phyloP scores from a whole-genome alignment of 2,113 vertebrate species.

The Tyrannus savana region DNA sequence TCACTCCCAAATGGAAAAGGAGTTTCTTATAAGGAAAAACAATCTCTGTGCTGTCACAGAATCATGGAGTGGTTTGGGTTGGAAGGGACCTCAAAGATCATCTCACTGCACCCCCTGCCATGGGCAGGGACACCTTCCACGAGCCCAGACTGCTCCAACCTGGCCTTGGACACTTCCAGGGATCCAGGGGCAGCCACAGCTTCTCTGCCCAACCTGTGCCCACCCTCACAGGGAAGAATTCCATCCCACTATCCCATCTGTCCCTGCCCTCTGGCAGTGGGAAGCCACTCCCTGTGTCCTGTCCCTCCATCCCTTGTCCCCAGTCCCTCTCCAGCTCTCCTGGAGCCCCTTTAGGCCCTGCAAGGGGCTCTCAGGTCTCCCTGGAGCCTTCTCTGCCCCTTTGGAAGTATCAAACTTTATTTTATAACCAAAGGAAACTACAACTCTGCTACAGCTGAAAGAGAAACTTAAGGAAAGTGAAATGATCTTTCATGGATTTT shows the following conservation, averaged over 20 bases:
- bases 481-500: fast-evolving
- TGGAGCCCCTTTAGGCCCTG: background rate
- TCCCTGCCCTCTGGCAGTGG: background rate
- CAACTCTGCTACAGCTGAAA: background rate
- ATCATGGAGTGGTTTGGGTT: background rate
- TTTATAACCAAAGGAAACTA: background rate
- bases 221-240: background rate
- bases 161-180: background rate
- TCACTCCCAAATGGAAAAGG: background rate
- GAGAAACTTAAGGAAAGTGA: background rate
- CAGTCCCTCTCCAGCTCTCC: background rate
- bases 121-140: background rate
- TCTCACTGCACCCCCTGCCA: background rate
- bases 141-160: background rate
- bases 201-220: background rate
- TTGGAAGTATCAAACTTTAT: background rate
- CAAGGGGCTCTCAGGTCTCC: background rate
- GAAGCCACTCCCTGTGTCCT: background rate
- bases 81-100: background rate
- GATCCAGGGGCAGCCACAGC: background rate
- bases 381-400: background rate
- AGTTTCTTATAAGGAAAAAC: background rate
- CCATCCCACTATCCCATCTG: background rate
- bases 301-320: background rate
- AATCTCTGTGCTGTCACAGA: background rate